Conservation (phyloP, 2,888 invertebrate species). For the Cephus spinipes region DNA sequence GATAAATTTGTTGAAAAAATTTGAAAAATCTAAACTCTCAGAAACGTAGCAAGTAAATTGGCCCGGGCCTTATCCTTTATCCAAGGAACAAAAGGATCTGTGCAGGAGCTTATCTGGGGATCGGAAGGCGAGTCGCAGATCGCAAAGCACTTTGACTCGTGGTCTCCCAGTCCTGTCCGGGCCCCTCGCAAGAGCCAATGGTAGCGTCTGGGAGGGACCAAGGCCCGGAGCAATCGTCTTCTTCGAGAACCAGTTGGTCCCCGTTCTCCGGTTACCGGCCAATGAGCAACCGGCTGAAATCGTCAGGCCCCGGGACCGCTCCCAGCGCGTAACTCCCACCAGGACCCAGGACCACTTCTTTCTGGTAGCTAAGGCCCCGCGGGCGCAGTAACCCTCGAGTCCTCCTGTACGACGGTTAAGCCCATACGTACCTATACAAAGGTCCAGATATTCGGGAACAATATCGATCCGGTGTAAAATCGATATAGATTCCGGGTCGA, state of each 20-base stretch:
- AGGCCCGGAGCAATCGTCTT: slow-evolving; percentile 22
- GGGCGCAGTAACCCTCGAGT: slow-evolving; percentile 67
- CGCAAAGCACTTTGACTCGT: background rate
- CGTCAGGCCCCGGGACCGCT: slow-evolving; percentile 44
- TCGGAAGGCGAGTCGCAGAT: slow-evolving; percentile 30
- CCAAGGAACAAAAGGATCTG: slow-evolving; percentile 41
- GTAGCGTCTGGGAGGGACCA: background rate
- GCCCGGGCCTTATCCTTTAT: slow-evolving; percentile 34
- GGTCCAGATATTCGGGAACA: slow-evolving; percentile 56
- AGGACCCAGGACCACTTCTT: slow-evolving; percentile 43
- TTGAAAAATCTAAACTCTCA: background rate
- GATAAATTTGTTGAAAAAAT: background rate
- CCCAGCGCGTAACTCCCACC: slow-evolving; percentile 36
- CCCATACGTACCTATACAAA: slow-evolving; percentile 51
- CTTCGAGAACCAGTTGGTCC: slow-evolving; percentile 35
- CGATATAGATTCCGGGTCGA: slow-evolving; percentile 21
- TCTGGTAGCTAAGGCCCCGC: slow-evolving; percentile 66
- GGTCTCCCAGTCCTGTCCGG: background rate
- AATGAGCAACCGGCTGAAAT: slow-evolving; percentile 28
- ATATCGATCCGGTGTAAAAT: slow-evolving; percentile 39
- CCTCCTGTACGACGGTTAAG: slow-evolving; percentile 64
- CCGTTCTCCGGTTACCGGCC: slow-evolving; percentile 19
- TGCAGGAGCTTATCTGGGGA: slow-evolving; percentile 40
- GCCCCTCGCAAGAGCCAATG: background rate
- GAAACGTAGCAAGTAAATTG: background rate